A percentile compares a stretch with the other conserved stretches of the same genome.
Evolutionary conservation across 1,140 invertebrate species (phyloP).

Genomic region (Vanessa atalanta): DNA sequence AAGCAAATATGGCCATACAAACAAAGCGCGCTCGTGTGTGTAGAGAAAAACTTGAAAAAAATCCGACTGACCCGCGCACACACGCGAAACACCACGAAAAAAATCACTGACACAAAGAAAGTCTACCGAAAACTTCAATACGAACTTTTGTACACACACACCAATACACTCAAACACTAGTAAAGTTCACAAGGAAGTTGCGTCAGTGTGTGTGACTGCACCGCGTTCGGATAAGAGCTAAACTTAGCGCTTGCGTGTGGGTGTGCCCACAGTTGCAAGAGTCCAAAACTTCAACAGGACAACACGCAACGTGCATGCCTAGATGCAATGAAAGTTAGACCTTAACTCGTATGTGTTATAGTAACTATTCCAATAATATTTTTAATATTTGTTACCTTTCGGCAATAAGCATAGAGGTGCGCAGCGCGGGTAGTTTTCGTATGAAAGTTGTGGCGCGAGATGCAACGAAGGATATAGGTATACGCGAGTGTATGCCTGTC

Average conservation of each 20-base stretch:
- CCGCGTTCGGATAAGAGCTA: constrained; percentile 59
- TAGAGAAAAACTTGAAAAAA: constrained; percentile 77
- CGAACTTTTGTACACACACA: constrained; percentile 74
- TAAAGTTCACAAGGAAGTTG: constrained; percentile 56
- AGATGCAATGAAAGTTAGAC: constrained; percentile 35
- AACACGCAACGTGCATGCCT: constrained; percentile 44
- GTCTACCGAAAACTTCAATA: constrained; percentile 78
- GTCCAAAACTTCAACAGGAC: constrained; percentile 69
- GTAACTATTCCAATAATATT: constrained; percentile 29
- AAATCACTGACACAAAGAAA: constrained; percentile 81
- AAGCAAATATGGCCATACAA: constrained; percentile 53
- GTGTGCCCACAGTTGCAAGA: constrained; percentile 72
- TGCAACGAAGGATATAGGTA: constrained; percentile 59
- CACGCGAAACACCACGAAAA: constrained; percentile 64
- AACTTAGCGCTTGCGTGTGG: constrained; percentile 70
- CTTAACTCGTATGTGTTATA: constrained; percentile 32
- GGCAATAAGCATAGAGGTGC: constrained; percentile 45
- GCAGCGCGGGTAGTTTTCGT: constrained; percentile 79
- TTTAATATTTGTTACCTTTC: constrained; percentile 44
- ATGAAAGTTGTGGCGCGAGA: constrained; percentile 75
- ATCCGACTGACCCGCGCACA: constrained; percentile 76
- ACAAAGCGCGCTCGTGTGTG: constrained; percentile 54
- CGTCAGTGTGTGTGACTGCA: constrained; percentile 68
- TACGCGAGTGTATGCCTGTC: constrained; percentile 49
- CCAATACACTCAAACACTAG: constrained; percentile 41